Conservation (phyloP, 2,888 invertebrate genomes). For the Marronus borbonicus region DNA sequence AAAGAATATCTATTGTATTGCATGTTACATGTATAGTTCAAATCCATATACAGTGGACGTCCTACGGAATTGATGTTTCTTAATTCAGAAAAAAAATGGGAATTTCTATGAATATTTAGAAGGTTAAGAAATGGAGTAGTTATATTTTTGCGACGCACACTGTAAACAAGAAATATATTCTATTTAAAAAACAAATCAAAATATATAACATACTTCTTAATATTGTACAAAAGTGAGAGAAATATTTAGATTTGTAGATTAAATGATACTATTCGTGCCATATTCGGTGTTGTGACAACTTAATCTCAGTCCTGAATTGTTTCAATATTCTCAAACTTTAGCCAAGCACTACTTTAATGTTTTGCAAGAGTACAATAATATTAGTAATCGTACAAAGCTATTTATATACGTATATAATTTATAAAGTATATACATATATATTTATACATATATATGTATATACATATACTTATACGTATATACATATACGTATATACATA, state of each 20-base stretch:
- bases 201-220: neutral
- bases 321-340: no score
- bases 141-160: neutral
- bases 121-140: neutral
- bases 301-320: no score
- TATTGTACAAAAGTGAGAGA: slow-evolving; percentile 1
- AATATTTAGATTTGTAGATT: neutral
- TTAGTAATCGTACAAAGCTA: no score
- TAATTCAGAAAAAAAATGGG: neutral
- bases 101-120: neutral
- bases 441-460: no score
- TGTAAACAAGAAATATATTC: slow-evolving; percentile 8
- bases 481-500: no score
- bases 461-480: no score
- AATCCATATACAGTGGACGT: neutral
- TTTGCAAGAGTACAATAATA: no score
- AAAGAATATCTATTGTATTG: neutral
- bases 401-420: no score
- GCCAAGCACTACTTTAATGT: no score
- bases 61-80: no score
- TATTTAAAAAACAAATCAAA: neutral
- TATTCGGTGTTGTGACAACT: slow-evolving; percentile 5
- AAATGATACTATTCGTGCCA: slow-evolving; percentile 12
- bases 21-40: neutral
- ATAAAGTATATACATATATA: no score